Evolutionary conservation across 2,113 vertebrate species (phyloP).

Genomic region (Tor tambroides): DNA sequence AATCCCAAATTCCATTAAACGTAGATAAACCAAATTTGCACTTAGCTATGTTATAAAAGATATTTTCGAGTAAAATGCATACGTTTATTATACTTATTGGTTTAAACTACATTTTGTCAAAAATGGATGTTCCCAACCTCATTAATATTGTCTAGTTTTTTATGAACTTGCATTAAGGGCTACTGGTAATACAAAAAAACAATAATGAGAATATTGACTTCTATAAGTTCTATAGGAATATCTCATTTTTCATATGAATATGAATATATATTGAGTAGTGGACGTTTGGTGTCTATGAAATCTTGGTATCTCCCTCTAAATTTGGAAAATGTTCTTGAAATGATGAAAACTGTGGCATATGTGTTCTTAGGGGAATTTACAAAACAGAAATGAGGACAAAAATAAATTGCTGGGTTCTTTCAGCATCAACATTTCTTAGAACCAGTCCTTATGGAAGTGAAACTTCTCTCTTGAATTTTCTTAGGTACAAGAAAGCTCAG

Average conservation of each 20-base stretch:
- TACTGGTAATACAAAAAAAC: no score
- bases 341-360: not conserved
- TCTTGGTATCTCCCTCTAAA: not conserved
- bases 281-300: no score
- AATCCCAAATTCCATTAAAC: not conserved
- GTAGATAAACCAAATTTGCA: not conserved
- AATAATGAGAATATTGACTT: no score
- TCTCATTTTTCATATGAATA: no score
- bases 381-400: not conserved
- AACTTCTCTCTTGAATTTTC: not conserved
- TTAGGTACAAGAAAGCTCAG: conserved; percentile 91
- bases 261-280: no score
- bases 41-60: no score
- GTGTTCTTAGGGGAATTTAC: not conserved
- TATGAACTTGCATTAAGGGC: no score
- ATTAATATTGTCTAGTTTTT: no score
- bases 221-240: no score
- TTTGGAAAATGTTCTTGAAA: not conserved
- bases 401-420: not conserved
- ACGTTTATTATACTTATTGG: not conserved
- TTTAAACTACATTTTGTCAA: no score
- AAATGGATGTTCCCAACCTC: no score
- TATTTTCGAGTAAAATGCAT: no score
- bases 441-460: not conserved
- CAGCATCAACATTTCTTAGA: not conserved